Evolutionary conservation across 2,113 vertebrate species (phyloP), one percentile per base, ranked within the genome.

Genomic region (Panthera uncia): DNA sequence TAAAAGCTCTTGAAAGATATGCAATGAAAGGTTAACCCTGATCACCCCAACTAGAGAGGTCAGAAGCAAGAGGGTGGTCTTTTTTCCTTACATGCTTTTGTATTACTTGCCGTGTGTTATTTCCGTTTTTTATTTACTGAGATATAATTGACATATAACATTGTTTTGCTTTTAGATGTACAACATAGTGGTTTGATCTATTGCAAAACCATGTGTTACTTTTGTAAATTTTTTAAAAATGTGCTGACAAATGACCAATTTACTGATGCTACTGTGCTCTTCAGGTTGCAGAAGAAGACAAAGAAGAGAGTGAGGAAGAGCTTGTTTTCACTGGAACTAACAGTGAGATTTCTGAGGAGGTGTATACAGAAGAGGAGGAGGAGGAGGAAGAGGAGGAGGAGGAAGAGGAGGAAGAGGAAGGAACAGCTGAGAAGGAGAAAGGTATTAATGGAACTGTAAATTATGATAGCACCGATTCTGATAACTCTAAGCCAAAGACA

Each of bases 231-330:
- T 8, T 2, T 25, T 85, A 45, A 91, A 19, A 82, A 15, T 0
- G 31, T 31, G 23, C 92, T 89, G 89, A 80, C 55, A 81, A n/a
- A 81, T 1, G 48, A 65, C 91, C 18, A 71, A 4, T 4, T 83
- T 98, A 96, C 97, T 95, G 55, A 68, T 29, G 27, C 93, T 76
- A 3, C 36, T 7, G 89, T 98, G 50, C 87, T 91, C 52, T 98
- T 97, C 88, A 99, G 99, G 98, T 98, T 69, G 96, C 94, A 78
- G 98, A 99, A 97, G 98, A 98, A 97, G 99, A 99, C 94, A 98
- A 98, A 90, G 99, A 99, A 91, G 98, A 99, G 48, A 99, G 98
- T 71, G 99, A 99, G 38, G 99, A 99, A 66, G 99, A 99, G 23
- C 97, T 98, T 94, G 97, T 98, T 78, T 99, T 99, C 97, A 99